Base-by-base conservation (phyloP, 2,113 vertebrate genomes). In the Pteruthius melanotis region DNA sequence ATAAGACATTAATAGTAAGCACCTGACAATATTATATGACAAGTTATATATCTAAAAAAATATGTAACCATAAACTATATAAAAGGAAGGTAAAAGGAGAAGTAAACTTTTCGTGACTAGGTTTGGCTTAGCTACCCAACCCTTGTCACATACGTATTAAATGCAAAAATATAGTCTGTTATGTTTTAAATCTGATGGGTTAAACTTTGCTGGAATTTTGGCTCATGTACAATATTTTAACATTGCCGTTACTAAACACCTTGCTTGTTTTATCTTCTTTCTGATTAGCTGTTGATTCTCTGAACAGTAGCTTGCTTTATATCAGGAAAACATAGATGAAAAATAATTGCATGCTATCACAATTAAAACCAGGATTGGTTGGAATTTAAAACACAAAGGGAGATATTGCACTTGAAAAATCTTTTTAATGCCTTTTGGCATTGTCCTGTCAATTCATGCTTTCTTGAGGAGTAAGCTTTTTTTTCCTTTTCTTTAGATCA, bases 401-500 rank as follows among this genome's bases (percentile, higher is more conserved):
- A 79, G 22, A 66, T 6, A 0, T 31, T 23, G 11, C 24, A 65
- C 10, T 54, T 83, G 54, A 50, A 71, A 18, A 40, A 45, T 63
- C 20, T 77, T 15, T 54, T 57, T 47, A 59, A 19, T 72, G 50
- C 31, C 13, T 74, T 44, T 72, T 74, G 21, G 17, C 7, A 4
- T 15, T 45, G 6, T 39, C 13, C 23, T 82, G 17, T 81, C 30
- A 60, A 33, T 66, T 70, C 1, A 3, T 59, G 49, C 4, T 44
- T 81, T 56, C 18, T 76, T 50, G 61, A 59, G 12, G 10, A 80
- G 57, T 93, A 86, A 94, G 17, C 33, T 26, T 15, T 20, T 77
- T 47, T 50, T 54, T 47, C n/a, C 64, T 79, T 63, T 66, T 50
- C 63, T 87, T 65, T 97, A 99, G 99, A 99, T 97, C 93, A 98